phyloP scores from a whole-genome alignment of 2,888 invertebrate genomes.

The Pegoplata infirma region DNA sequence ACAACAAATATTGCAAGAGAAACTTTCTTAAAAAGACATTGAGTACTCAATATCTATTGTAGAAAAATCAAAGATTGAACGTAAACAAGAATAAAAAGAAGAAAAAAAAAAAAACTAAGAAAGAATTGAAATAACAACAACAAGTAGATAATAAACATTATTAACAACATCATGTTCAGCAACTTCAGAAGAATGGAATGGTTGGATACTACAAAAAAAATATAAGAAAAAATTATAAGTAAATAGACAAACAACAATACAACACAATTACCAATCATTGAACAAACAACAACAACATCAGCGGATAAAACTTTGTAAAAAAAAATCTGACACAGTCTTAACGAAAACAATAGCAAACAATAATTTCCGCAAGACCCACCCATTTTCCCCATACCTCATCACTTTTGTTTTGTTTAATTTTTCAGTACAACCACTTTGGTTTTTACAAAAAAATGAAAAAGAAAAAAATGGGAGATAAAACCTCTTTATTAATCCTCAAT shows the following conservation, averaged over 20 bases:
- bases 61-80: slow-evolving; percentile 20
- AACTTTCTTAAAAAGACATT: neutral
- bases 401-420: slow-evolving; percentile 6
- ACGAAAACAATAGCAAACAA: slow-evolving; percentile 56
- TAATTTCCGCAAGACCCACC: slow-evolving; percentile 63
- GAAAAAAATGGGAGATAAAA: slow-evolving; percentile 8
- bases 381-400: neutral
- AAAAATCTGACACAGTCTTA: slow-evolving; percentile 25
- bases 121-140: neutral
- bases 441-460: neutral
- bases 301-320: neutral
- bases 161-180: slow-evolving; percentile 6
- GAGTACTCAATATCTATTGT: slow-evolving; percentile 1
- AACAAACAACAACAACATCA: slow-evolving; percentile 23
- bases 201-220: neutral
- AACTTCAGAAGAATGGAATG: neutral
- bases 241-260: slow-evolving; percentile 20
- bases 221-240: neutral
- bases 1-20: neutral
- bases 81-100: too few species aligned
- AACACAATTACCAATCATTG: slow-evolving; percentile 42
- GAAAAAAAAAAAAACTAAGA: neutral
- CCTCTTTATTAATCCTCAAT: slow-evolving; percentile 70
- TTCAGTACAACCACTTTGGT: neutral
- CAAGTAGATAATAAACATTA: slow-evolving; percentile 10